Evolutionary conservation across 2,113 vertebrate species (phyloP), one percentile per base, ranked within the genome.

Genomic region (Salvelinus alpinus): DNA sequence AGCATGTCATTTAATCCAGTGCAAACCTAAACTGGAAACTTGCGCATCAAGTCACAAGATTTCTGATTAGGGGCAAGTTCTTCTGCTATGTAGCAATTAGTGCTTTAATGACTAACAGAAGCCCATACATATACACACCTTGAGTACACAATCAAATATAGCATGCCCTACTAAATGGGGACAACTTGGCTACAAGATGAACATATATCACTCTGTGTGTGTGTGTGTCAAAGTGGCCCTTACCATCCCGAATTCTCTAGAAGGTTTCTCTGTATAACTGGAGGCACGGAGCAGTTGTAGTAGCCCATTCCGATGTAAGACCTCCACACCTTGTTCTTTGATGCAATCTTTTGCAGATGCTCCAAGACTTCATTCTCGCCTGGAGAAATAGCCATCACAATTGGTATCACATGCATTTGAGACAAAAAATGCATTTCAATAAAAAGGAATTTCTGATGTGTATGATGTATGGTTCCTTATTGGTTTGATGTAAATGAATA

Each of bases 281-380:
- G 96, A 0, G 97, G 98, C 20, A 97, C 94, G 0, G 94, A 97
- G 87, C 97, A 99, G 92, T 94, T 97, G 85, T 99, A 99, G 90
- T 99, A 99, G 67, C 98, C 98, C 97, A 98, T 99, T 78, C 98
- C 98, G 47, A 99, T 99, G 38, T 98, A 99, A 1, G 98, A 99
- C 31, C 97, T 90, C 97, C 97, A 99, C 7, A 98, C 87, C 89
- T 97, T 94, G 91, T 99, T 99, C 90, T 93, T 94, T 77, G 91
- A 94, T 78, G 96, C 96, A 81, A 99, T 99, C 82, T 91, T 94
- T 78, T 94, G 90, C 0, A 99, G 90, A 7, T 89, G 89, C 72
- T 95, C 94, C 81, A 98, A 93, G 84, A 99, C 92, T 91, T 99
- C 96, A 93, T 95, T 99, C 89, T 99, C 98, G 93, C 97, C 98